Base-by-base conservation (phyloP, 2,888 invertebrate species). In the Arrhopalites spinosus region DNA sequence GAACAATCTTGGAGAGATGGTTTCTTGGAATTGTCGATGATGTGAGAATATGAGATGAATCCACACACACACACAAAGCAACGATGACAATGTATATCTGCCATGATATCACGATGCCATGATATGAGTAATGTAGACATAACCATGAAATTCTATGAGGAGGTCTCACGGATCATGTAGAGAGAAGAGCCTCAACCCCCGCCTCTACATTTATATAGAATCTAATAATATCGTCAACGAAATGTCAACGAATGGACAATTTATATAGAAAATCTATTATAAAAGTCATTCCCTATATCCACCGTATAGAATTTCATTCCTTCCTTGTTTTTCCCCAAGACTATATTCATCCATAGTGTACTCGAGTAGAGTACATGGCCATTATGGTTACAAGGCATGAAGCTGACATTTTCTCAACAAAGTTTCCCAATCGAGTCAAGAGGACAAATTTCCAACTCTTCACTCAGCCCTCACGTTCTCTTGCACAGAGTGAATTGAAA, bases 401-500 rank as follows among this genome's bases (percentile, higher is more conserved):
- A 63, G 11, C 30, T 63, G 63, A 63, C 63, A 63, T 63, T 63
- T 63, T 29, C 30, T n/a, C n/a, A n/a, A n/a, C 20, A 63, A 63
- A 25, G 20, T 59, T 59, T 25, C 59, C 20, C 59, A 59, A 25
- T 11, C 20, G 25, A 25, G 23, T 25, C 30, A 63, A 27, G 17
- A 63, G 27, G 29, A 50, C 50, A 50, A 50, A 50, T n/a, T 50
- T 50, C 50, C n/a, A 50, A 15, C 17, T 50, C n/a, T 50, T 17
- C 50, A 50, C n/a, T n/a, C 50, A 36, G 5, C 36, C 36, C 36
- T 36, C 36, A 36, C 36, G 36, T 36, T 36, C 36, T 20, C 53
- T 53, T 20, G 20, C 20, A n/a, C 20, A 25, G n/a, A n/a, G 3
- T 36, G 59, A 8, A 59, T 59, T 1, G 23, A 36, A 36, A n/a